phyloP scores from a whole-genome alignment of 2,888 invertebrate genomes.

The Ypsolopha sequella region DNA sequence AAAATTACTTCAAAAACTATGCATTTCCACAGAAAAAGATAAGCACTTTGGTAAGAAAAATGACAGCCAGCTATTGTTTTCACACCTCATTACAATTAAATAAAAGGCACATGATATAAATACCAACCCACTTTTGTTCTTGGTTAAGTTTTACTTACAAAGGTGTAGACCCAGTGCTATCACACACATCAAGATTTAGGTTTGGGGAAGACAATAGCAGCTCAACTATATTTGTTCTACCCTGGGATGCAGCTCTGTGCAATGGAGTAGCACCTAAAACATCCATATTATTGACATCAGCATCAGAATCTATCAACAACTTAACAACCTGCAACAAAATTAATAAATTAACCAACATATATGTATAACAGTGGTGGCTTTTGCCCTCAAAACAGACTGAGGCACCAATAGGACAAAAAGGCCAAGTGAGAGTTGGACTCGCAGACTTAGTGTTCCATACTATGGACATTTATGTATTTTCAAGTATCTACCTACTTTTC shows the following conservation, averaged over 20 bases:
- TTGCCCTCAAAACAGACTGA: too few relatives aligned
- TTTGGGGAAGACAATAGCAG: conserved; percentile 71
- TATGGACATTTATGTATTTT: too few relatives aligned
- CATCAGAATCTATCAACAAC: conserved; percentile 74
- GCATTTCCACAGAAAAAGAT: too few relatives aligned
- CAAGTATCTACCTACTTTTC: too few relatives aligned
- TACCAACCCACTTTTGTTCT: too few relatives aligned
- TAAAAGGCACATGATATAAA: too few relatives aligned
- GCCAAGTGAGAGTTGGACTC: too few relatives aligned
- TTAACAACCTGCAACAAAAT: conserved; percentile 71
- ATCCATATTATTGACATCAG: conserved; percentile 78
- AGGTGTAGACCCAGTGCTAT: conserved; percentile 81
- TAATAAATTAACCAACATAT: conserved; percentile 4
- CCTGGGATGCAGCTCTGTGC: conserved; percentile 85
- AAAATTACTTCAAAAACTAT: background rate
- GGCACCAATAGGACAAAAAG: too few relatives aligned
- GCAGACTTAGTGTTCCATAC: too few relatives aligned
- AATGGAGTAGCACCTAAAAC: conserved; percentile 79
- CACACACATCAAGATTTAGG: conserved; percentile 69
- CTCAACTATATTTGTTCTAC: conserved; percentile 76
- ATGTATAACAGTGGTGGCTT: conserved; percentile 3
- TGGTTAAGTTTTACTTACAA: conserved; percentile 62
- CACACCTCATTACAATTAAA: too few relatives aligned
- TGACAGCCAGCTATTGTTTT: too few relatives aligned
- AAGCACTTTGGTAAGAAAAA: too few relatives aligned